Evolutionary conservation across 1,140 invertebrate species (phyloP).

Genomic region (Meteorus sp.): DNA sequence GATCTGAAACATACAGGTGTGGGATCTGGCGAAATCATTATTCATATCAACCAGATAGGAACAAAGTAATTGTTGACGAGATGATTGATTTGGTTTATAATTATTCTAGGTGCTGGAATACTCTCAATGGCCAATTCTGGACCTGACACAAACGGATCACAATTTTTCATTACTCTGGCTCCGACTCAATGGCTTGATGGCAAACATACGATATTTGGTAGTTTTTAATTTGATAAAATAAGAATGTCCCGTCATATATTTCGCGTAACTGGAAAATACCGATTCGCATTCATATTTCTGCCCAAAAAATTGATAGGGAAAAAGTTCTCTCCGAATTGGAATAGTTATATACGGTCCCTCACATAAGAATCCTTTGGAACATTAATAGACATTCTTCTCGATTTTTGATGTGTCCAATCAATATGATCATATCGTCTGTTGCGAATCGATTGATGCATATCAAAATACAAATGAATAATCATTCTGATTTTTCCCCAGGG

Average conservation of each 20-base stretch:
- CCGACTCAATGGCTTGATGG: slow-evolving; percentile 98
- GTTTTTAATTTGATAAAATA: not conserved
- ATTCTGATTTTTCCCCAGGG: slow-evolving; percentile 57
- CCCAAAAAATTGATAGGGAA: no score
- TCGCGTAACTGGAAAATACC: not conserved
- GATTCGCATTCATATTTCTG: slow-evolving; percentile 10
- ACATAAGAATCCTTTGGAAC: no score
- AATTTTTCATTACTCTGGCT: slow-evolving; percentile 97
- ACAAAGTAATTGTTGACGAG: no score
- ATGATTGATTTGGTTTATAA: slow-evolving; percentile 16
- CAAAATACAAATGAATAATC: no score
- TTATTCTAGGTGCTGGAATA: slow-evolving; percentile 71
- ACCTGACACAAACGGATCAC: slow-evolving; percentile 94
- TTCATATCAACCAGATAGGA: not conserved
- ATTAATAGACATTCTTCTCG: no score
- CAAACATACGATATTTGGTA: slow-evolving; percentile 95
- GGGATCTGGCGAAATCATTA: slow-evolving; percentile 11
- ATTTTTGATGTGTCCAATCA: no score
- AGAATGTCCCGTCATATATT: not conserved
- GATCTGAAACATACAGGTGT: slow-evolving; percentile 93
- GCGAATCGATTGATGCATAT: no score
- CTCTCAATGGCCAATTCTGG: slow-evolving; percentile 91
- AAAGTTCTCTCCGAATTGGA: no score
- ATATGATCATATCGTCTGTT: no score
- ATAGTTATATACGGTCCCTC: no score